phyloP scores from a whole-genome alignment of 2,888 invertebrate species.

The Cheilosia pagana region DNA sequence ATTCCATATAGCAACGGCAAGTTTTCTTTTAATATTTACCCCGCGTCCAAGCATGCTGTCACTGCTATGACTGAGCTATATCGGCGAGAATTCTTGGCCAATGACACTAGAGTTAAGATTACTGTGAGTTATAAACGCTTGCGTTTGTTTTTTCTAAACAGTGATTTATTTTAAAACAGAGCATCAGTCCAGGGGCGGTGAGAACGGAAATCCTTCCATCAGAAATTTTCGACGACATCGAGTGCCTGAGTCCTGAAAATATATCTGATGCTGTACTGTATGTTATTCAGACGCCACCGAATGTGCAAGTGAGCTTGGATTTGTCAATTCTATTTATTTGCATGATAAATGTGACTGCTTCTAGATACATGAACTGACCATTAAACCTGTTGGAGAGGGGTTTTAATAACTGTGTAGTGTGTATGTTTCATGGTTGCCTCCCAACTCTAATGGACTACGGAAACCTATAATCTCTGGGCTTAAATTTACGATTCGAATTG shows the following conservation, averaged over 20 bases:
- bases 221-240: conserved; percentile 78
- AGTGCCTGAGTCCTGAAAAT: conserved; percentile 79
- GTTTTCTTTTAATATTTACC: conserved; percentile 82
- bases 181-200: conserved; percentile 82
- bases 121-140: conserved; percentile 78
- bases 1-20: conserved; percentile 78
- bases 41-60: conserved; percentile 82
- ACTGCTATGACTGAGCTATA: conserved; percentile 82
- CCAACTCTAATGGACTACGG: too few relatives aligned
- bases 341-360: background rate
- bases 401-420: background rate
- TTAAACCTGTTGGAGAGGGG: conserved; percentile 78
- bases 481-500: too few relatives aligned
- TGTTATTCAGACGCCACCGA: conserved; percentile 79
- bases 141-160: background rate
- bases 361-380: conserved; percentile 68
- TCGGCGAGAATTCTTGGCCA: conserved; percentile 81
- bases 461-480: too few relatives aligned
- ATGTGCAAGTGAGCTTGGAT: conserved; percentile 79
- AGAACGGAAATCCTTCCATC: conserved; percentile 82
- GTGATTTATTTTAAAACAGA: conserved; percentile 70
- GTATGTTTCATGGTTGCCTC: too few relatives aligned
- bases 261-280: conserved; percentile 81
- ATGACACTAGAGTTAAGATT: conserved; percentile 80
- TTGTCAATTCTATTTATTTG: background rate